These are phyloP conservation scores for Cyanoderma ruficeps DNA, from an alignment of 2,113 vertebrate genomes.

Conservation along the genomic window DNA sequence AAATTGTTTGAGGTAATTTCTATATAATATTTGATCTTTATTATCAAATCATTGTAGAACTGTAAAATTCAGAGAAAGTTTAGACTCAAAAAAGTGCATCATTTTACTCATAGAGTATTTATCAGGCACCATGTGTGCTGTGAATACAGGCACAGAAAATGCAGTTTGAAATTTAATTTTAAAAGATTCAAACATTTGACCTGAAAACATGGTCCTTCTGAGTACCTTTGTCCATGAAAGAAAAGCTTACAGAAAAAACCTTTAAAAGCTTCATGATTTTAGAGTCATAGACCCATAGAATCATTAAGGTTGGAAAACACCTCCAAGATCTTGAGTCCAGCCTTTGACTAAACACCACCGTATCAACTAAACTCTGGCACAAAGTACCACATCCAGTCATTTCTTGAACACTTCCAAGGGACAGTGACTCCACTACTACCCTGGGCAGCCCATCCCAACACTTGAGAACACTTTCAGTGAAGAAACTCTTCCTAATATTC, in stretches of 20 bases:
- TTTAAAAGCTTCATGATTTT: background rate
- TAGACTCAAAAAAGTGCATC: background rate
- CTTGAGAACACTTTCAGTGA: background rate
- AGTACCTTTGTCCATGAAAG: background rate
- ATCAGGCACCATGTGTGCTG: background rate
- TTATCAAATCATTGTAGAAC: background rate
- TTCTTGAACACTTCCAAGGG: background rate
- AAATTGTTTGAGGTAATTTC: background rate
- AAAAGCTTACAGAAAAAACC: background rate
- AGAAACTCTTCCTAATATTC: background rate
- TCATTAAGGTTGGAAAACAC: background rate
- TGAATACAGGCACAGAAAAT: background rate
- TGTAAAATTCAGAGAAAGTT: background rate
- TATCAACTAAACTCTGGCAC: background rate
- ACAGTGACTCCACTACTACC: background rate
- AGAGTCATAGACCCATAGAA: background rate
- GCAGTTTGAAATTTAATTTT: background rate
- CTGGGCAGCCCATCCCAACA: background rate
- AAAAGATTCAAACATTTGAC: background rate
- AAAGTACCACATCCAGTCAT: background rate
- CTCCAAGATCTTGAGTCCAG: background rate
- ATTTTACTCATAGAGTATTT: background rate
- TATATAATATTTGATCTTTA: background rate
- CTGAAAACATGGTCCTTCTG: background rate
- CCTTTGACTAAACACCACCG: background rate